Evolutionary conservation across 2,113 vertebrate species (phyloP), one percentile per base, ranked within the genome.

Genomic region (Oncorhynchus kisutch): DNA sequence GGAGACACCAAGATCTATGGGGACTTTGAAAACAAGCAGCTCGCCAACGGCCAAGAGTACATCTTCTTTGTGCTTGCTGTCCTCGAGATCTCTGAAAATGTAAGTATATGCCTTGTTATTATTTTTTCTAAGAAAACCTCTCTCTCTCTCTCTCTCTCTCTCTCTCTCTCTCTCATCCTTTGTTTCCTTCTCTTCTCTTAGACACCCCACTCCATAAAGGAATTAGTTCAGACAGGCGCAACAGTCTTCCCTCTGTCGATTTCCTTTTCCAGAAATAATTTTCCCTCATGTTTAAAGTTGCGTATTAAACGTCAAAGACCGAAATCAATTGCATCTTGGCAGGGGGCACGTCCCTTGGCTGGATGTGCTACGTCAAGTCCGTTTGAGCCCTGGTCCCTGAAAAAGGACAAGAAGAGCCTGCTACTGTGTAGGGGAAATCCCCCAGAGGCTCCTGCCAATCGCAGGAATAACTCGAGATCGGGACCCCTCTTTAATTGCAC

Each of bases 21-120:
- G 70, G 97, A 98, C 85, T 99, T 98, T 90, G 95, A 97, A 82
- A 99, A 99, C 92, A 97, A 96, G 85, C 96, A 95, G n/a, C 96
- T 99, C 59, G 95, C 96, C 77, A 98, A 94, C 16, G 96, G 97
- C 82, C 97, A 98, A 89, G 97, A 99, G 87, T 99, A 99, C 71
- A 94, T 99, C 83, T 98, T 99, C 90, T 99, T 99, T 78, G 95
- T 99, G 62, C 90, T 99, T 62, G 97, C 97, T 5, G 94, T 98
- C 74, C 94, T 99, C 92, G 98, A 99, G 72, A 96, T 96, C 74
- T 95, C 96, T 2, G 98, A 99, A 87, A 97, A 96, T 64, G 98
- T 98, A 93, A 95, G 97, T 95, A 5, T 49, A 18, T 70, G n/a
- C 29, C 13, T 65, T n/a, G 24, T 51, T 65, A 25, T 62, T 20